Base-by-base conservation (phyloP, 2,113 vertebrate species). In the Colius striatus region DNA sequence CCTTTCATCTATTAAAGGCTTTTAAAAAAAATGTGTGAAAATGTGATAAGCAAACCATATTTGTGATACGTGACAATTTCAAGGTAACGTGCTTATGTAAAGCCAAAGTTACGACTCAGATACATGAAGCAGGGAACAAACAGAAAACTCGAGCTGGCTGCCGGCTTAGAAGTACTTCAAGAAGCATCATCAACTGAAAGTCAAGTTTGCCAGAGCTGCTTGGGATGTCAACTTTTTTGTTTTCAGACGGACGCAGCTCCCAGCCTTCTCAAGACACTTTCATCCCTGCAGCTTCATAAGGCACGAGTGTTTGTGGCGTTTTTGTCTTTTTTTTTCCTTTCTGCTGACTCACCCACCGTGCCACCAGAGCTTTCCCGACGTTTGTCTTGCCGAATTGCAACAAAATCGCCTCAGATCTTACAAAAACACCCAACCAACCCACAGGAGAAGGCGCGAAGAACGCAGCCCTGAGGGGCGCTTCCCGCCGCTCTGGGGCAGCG, bases 111-210 rank as follows among this genome's bases (percentile, higher is more conserved):
- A 41, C 1, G 9, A 7, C 7, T 32, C 10, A 3, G 41, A 22
- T 0, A 4, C 3, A 0, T n/a, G 3, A 19, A 36, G 22, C 1
- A 2, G 38, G 15, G 12, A 26, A 5, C 14, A 3, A 16, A 11
- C 1, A 7, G 1, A 0, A 1, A 1, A 2, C 3, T 6, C 2
- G 26, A 75, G 15, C 50, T 16, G 0, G 1, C 19, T 1, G 51
- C 53, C 53, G 1, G 27, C 9, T 2, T 1, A 23, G 16, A 16
- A 2, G 8, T 4, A 8, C 41, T 9, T 27, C 15, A 2, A 8
- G 38, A 1, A 19, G 9, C 43, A 9, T 1, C 22, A 1, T 2
- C 1, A 27, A 4, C 30, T 0, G 0, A 8, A 11, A 11, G 22
- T 7, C 29, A 15, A 26, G 26, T 15, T 27, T 29, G 32, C 29